Evolutionary conservation across 2,888 invertebrate species (phyloP), one percentile per base, ranked within the genome.

Genomic region (Archips xylosteana): DNA sequence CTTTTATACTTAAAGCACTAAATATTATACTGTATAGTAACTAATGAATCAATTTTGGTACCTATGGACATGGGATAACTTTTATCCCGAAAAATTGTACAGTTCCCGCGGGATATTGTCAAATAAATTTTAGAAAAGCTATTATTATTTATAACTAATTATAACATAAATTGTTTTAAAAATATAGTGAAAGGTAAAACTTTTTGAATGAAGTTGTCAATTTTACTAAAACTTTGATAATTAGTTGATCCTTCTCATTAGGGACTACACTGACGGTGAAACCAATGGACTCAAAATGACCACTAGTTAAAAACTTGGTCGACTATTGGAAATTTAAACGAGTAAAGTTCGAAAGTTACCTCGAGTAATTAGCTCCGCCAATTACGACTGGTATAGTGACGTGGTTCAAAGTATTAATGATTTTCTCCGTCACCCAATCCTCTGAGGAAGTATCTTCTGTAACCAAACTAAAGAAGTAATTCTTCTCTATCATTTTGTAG

Each of bases 381-480:
- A 86, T 76, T 8, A 92, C 84, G 71, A 93, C 87, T 12, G 93
- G 92, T 57, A 93, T 83, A n/a, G 84, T 79, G n/a, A 82, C 74
- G 72, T 86, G 83, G 2, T 81, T 81, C 83, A 92, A 82, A 0
- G 86, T 85, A 63, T 83, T 86, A 8, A 85, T 87, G 75, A 92
- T 81, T 32, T 81, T 85, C 13, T 89, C 90, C 1, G 89, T 89
- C 4, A 92, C 84, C 76, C 87, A 92, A 75, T 92, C 92, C 73
- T 86, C 86, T 6, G 84, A 75, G 23, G 85, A 77, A 0, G 86
- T 82, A 67, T 92, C 91, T 80, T 93, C 93, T 23, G 92, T 59
- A 12, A 91, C 85, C n/a, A 93, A 75, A 75, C 88, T 87, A 66
- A 92, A 92, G 76, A 80, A 90, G 77, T 93, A 93, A 2, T 86